phyloP scores from a whole-genome alignment of 2,797 vertebrate species.

The Macrochelys suwanniensis region DNA sequence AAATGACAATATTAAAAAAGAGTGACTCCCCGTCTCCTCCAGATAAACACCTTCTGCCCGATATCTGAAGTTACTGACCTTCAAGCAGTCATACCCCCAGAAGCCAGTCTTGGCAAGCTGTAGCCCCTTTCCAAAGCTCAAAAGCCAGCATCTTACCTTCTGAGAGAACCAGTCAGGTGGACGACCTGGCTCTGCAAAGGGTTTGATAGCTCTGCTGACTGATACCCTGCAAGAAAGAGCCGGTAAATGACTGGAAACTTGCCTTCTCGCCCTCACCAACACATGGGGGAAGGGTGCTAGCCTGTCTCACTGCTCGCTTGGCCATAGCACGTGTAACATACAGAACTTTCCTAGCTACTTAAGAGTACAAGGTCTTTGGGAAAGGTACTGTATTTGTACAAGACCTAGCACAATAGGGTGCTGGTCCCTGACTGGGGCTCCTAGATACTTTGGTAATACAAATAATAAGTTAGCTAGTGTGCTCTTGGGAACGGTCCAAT shows the following conservation, averaged over 20 bases:
- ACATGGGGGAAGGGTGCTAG: accelerated
- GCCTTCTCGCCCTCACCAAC: background rate
- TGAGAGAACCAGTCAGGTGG: slow-evolving; percentile 99
- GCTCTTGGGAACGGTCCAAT: background rate
- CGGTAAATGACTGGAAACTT: accelerated
- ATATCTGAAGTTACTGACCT: background rate
- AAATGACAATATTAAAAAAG: background rate
- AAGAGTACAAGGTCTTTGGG: background rate
- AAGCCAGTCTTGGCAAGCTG: background rate
- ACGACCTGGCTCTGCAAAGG: slow-evolving; percentile 94
- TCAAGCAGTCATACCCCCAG: background rate
- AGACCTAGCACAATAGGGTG: too few relatives aligned
- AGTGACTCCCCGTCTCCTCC: background rate
- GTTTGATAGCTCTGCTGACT: slow-evolving; percentile 97
- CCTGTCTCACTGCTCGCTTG: accelerated
- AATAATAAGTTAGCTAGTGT: too few relatives aligned
- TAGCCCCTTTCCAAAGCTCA: background rate
- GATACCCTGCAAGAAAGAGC: slow-evolving; percentile 89
- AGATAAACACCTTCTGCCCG: background rate
- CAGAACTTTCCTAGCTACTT: background rate
- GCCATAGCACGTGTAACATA: accelerated
- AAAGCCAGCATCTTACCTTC: slow-evolving; percentile 84
- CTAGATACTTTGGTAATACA: too few relatives aligned
- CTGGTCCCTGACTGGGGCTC: too few relatives aligned
- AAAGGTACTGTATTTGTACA: background rate